Conservation (phyloP, 2,888 invertebrate genomes). For the Tachina grossa region DNA sequence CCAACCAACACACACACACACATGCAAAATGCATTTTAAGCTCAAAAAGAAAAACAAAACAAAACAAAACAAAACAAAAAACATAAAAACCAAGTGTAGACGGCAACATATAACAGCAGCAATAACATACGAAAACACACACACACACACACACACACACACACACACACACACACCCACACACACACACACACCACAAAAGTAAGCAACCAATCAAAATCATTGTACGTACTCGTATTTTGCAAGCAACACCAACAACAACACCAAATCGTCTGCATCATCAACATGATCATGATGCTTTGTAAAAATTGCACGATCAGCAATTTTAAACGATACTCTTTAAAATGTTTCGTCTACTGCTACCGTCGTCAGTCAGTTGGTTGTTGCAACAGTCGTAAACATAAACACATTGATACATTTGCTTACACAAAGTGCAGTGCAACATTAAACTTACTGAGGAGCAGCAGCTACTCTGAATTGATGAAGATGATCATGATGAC, state of each 20-base stretch:
- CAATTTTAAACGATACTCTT: constrained; percentile 73
- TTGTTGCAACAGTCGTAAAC: constrained; percentile 18
- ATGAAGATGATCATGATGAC: constrained; percentile 26
- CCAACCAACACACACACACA: background rate
- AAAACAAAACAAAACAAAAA: background rate
- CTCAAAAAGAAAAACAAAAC: background rate
- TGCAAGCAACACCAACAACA: constrained; percentile 6
- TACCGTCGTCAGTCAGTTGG: constrained; percentile 6
- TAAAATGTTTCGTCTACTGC: constrained; percentile 65
- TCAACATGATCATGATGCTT: constrained; percentile 38
- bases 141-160: background rate
- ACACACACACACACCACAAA: background rate
- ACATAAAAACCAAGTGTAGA: background rate
- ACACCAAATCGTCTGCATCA: constrained; percentile 25
- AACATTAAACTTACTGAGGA: constrained; percentile 32
- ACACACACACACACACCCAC: background rate
- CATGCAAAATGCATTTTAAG: constrained; percentile 47
- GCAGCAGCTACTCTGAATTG: constrained; percentile 15
- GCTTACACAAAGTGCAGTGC: constrained; percentile 27
- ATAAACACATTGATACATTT: constrained; percentile 56
- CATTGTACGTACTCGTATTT: constrained; percentile 33
- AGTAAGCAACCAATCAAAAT: constrained; percentile 50
- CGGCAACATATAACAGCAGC: background rate
- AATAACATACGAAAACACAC: background rate
- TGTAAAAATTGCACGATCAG: constrained; percentile 72